phyloP scores from a whole-genome alignment of 2,888 invertebrate genomes.

The Cryptosula pallasiana region DNA sequence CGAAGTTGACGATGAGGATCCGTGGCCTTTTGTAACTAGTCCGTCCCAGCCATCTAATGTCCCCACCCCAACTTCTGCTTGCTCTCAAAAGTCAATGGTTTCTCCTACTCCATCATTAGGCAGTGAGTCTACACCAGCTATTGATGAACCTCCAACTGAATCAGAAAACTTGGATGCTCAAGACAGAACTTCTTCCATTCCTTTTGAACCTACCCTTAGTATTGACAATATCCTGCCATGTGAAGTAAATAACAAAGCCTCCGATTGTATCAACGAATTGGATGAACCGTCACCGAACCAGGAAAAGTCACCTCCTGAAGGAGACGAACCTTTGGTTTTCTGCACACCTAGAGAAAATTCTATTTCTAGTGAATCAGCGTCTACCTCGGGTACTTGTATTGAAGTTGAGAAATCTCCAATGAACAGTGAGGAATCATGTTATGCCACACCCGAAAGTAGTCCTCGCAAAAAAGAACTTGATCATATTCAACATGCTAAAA shows the following conservation, averaged over 20 bases:
- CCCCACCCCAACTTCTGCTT: neutral
- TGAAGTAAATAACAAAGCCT: neutral
- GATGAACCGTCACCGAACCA: neutral
- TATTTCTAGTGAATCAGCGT: neutral
- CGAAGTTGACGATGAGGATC: slow-evolving; percentile 12
- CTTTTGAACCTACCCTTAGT: too few species aligned
- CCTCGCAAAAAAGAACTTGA: neutral
- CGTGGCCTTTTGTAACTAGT: slow-evolving; percentile 9
- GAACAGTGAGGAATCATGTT: too few species aligned
- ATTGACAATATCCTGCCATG: too few species aligned
- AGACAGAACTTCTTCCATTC: neutral
- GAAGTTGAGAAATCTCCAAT: too few species aligned
- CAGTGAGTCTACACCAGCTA: neutral
- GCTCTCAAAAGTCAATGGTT: neutral
- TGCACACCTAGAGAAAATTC: neutral
- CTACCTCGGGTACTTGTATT: neutral
- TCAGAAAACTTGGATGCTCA: neutral
- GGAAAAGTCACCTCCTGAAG: neutral
- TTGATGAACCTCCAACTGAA: neutral
- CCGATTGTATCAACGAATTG: neutral
- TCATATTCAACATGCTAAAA: neutral
- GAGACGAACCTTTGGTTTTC: neutral
- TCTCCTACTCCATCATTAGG: neutral
- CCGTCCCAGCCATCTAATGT: too few species aligned
- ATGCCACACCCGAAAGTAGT: neutral